Evolutionary conservation across 37 sponge, comb jelly and placozoan species (phyloP).

Genomic region (Axinella damicornis): DNA sequence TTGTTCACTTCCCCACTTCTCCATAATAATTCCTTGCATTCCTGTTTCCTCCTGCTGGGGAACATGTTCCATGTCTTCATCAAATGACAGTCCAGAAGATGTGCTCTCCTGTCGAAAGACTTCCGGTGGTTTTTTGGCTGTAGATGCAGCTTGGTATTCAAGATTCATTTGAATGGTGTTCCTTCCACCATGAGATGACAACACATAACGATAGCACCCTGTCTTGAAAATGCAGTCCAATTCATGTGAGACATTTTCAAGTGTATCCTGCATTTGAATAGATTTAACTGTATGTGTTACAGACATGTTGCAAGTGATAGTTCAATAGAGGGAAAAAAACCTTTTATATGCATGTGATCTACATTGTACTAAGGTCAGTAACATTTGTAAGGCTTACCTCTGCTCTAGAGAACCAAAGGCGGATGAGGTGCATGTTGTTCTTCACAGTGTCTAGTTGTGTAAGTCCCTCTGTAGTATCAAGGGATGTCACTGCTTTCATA

Average conservation of each 20-base stretch:
- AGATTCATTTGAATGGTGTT: not conserved
- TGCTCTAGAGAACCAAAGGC: slow-evolving; percentile 82
- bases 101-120: too few relatives aligned
- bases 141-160: not conserved
- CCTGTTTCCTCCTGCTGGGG: too few relatives aligned
- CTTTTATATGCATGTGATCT: too few relatives aligned
- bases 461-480: slow-evolving; percentile 42
- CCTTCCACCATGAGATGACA: not conserved
- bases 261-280: slow-evolving; percentile 28
- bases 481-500: slow-evolving; percentile 55
- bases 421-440: slow-evolving; percentile 72
- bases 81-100: too few relatives aligned
- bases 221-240: slow-evolving; percentile 60
- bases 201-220: slow-evolving; percentile 55
- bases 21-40: slow-evolving; percentile 39
- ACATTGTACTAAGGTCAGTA: too few relatives aligned
- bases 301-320: not conserved
- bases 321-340: not conserved
- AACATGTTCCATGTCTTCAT: too few relatives aligned
- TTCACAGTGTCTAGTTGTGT: slow-evolving; percentile 81
- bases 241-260: slow-evolving; percentile 59
- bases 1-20: slow-evolving; percentile 27
- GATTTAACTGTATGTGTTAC: too few relatives aligned
- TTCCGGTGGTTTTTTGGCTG: too few relatives aligned
- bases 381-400: slow-evolving; percentile 38